Conservation (phyloP, 1,140 invertebrate species). For the Anastatus disparis region DNA sequence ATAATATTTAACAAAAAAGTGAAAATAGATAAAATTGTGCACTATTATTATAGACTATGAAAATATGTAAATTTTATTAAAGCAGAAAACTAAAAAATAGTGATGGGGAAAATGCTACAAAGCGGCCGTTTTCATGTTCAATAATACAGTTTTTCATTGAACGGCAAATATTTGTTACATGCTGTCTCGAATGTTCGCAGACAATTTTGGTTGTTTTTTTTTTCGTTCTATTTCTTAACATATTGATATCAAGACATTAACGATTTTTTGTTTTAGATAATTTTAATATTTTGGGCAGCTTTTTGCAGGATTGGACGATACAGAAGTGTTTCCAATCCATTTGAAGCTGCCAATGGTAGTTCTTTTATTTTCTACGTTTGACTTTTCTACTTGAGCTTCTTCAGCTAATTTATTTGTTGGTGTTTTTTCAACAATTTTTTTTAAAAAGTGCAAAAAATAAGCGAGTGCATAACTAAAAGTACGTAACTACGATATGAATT, state of each 20-base stretch:
- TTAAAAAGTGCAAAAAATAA: background rate
- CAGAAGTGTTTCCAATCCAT: constrained; percentile 39
- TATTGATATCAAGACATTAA: background rate
- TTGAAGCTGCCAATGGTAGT: background rate
- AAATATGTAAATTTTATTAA: background rate
- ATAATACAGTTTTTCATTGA: constrained; percentile 33
- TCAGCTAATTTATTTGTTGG: background rate
- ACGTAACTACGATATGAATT: no score
- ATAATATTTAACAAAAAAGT: no score
- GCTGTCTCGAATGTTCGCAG: no score
- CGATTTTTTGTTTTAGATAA: background rate
- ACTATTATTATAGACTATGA: background rate
- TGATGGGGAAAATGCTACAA: constrained; percentile 6
- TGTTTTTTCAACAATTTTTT: background rate
- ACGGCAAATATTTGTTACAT: constrained; percentile 35
- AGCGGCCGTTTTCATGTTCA: constrained; percentile 33
- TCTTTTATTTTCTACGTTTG: constrained; percentile 1
- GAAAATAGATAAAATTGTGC: no score
- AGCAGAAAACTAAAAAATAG: background rate
- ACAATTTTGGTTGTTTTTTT: no score
- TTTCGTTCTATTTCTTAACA: background rate
- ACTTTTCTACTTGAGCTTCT: background rate
- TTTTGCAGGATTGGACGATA: constrained; percentile 39
- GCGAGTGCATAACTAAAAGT: constrained; percentile 19
- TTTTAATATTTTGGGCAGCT: background rate